A percentile compares a stretch with the other conserved stretches of the same genome.
Conservation (phyloP, 2,113 vertebrate genomes). For the Mystacornis crossleyi region DNA sequence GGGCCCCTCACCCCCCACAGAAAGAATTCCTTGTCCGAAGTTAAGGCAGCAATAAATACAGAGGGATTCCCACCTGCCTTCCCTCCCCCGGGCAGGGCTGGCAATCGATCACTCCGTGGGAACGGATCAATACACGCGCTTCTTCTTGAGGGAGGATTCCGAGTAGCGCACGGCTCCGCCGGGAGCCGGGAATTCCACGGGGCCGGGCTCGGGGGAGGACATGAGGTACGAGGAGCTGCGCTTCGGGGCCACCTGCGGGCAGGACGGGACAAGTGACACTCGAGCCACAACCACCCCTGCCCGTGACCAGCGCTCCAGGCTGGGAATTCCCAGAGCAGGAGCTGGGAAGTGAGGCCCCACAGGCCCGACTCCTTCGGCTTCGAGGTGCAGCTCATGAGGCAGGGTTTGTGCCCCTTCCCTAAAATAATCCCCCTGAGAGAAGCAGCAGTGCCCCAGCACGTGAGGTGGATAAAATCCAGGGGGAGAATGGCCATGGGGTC, state of each 20-base stretch:
- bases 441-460: accelerated
- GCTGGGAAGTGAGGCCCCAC: not conserved
- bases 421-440: accelerated
- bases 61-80: not conserved
- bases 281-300: accelerated
- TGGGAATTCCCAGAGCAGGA: not conserved
- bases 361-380: accelerated
- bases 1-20: not conserved
- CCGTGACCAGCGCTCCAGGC: not conserved
- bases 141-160: constrained; percentile 93
- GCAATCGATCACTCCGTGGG: not conserved
- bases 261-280: not conserved
- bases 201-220: constrained; percentile 79
- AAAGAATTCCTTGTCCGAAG: constrained; percentile 6
- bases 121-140: constrained; percentile 80
- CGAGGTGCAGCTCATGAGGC: not conserved
- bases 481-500: accelerated
- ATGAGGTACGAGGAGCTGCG: constrained; percentile 85
- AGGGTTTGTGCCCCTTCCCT: not conserved
- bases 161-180: constrained; percentile 81
- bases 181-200: constrained; percentile 78
- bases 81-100: not conserved
- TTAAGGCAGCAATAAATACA: constrained; percentile 72
- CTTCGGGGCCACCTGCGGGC: constrained; percentile 81
- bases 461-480: accelerated